Evolutionary conservation across 2,888 invertebrate species (phyloP), one percentile per base, ranked within the genome.

Genomic region (Drosophila rubida): DNA sequence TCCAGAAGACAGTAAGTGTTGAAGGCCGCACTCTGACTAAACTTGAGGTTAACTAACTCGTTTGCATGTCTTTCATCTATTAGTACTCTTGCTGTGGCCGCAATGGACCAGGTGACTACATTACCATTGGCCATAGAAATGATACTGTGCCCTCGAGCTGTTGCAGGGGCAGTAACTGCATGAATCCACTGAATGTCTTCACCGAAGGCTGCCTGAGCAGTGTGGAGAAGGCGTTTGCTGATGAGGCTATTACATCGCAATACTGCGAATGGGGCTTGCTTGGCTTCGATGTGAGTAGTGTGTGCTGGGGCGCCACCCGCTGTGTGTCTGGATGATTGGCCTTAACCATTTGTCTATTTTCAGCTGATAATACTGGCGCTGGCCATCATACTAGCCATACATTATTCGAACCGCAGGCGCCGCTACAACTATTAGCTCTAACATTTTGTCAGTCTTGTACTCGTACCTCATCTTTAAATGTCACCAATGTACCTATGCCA

Each of bases 41-140:
- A 53, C 7, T 25, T 11, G n/a, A n/a, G n/a, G n/a, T 8, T 13
- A 19, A 0, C 30, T 39, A 45, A 25, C 25, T 22, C 5, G 32
- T n/a, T 32, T 32, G n/a, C n/a, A 1, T 32, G 5, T 32, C n/a
- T n/a, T 32, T 1, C 5, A 45, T 51, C 5, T 57, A 1, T 61
- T 61, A 89, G 89, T 89, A 84, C 73, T 70, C 76, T 32, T 90
- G 91, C 57, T 92, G 92, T 66, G 91, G 91, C 11, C 80, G 78
- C 2, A 74, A 88, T 30, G 88, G 89, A 3, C 80, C 90, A 32
- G 58, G 62, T 0, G 91, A 92, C 50, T 91, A 90, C 53, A 25
- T 78, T 6, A 25, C 39, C 4, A 76, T 80, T 16, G 53, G 66
- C 0, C 78, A 81, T 57, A 53, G 72, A 16, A 76, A 76, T 19